A percentile compares a stretch with the other conserved stretches of the same genome.
phyloP scores from a whole-genome alignment of 1,140 invertebrate genomes.

The Diplogasteroides magnus region DNA sequence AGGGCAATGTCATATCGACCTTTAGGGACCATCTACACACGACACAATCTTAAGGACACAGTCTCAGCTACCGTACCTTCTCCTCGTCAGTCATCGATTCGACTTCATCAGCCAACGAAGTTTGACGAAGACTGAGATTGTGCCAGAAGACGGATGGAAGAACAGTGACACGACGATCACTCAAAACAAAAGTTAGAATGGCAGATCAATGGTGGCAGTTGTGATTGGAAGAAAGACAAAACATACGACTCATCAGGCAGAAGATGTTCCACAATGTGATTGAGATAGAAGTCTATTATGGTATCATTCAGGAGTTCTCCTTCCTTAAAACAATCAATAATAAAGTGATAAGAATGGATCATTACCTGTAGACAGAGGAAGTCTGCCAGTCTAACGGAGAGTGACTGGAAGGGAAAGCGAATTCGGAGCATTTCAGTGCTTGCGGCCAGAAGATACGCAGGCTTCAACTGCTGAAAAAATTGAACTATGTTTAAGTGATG shows the following conservation, averaged over 20 bases:
- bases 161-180: constrained; percentile 26
- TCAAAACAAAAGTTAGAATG: neutral
- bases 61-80: constrained; percentile 8
- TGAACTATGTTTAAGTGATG: too few relatives aligned
- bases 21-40: too few relatives aligned
- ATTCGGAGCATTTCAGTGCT: constrained; percentile 29
- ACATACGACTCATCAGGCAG: constrained; percentile 28
- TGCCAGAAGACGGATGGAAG: constrained; percentile 35
- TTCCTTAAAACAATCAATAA: neutral
- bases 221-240: neutral
- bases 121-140: constrained; percentile 21
- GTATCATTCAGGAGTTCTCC: constrained; percentile 31
- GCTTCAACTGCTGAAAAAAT: too few relatives aligned
- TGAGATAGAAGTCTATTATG: constrained; percentile 34
- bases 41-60: too few relatives aligned
- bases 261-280: constrained; percentile 35
- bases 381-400: constrained; percentile 24
- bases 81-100: constrained; percentile 13
- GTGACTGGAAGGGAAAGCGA: constrained; percentile 29
- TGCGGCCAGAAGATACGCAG: constrained; percentile 10
- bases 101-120: constrained; percentile 5
- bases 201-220: neutral
- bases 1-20: too few relatives aligned
- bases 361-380: constrained; percentile 25
- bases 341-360: constrained; percentile 7